Conservation (phyloP, 1,140 invertebrate species). For the Aphelinus atriplicis region DNA sequence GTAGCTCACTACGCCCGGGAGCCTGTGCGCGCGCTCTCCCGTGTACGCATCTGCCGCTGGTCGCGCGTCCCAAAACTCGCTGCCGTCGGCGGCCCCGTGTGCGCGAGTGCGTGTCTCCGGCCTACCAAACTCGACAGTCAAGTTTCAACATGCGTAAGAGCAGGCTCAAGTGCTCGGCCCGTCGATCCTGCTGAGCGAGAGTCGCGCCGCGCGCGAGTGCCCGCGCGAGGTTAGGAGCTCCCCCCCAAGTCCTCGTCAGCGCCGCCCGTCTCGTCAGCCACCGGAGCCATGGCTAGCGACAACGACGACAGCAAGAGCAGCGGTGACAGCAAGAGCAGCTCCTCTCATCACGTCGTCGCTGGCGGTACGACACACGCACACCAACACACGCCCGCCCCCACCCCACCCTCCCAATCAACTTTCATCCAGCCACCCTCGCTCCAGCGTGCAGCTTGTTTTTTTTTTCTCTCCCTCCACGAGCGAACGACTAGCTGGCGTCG, state of each 20-base stretch:
- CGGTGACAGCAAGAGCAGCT: not conserved
- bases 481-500: too few relatives aligned
- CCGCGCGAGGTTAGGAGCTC: too few relatives aligned
- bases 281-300: conserved; percentile 9
- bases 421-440: not conserved
- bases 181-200: not conserved
- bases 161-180: conserved; percentile 17
- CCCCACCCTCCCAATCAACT: too few relatives aligned
- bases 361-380: conserved; percentile 28
- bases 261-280: conserved; percentile 15
- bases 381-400: not conserved
- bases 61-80: not conserved
- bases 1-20: too few relatives aligned
- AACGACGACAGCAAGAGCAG: not conserved
- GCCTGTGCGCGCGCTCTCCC: too few relatives aligned
- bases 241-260: too few relatives aligned
- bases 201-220: not conserved
- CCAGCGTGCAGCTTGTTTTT: not conserved
- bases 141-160: conserved; percentile 9
- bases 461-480: not conserved
- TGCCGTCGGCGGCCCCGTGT: too few relatives aligned
- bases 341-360: conserved; percentile 13
- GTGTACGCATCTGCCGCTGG: not conserved
- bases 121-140: too few relatives aligned
- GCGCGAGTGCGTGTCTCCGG: too few relatives aligned